Evolutionary conservation across 1,140 invertebrate species (phyloP), one percentile per base, ranked within the genome.

Genomic region (Aradophagus sp.): DNA sequence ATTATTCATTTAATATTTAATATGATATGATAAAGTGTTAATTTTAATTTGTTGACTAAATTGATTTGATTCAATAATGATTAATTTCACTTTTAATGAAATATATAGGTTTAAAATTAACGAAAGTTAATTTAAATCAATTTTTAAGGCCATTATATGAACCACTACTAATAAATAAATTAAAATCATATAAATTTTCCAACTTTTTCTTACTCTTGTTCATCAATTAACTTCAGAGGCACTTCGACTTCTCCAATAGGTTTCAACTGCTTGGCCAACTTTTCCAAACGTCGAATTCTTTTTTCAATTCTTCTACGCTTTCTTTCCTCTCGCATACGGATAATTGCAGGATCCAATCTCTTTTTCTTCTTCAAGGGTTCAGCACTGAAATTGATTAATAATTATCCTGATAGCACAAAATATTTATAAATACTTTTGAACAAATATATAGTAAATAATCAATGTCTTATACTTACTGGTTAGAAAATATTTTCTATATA

Each of bases 301-400:
- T 95, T 96, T 79, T 95, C 94, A 12, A 97, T 67, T 83, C 91
- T 94, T 75, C 87, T 94, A 61, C 89, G 91, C 73, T 86, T 92
- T 39, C 93, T 88, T 10, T 96, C 94, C 80, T 95, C 93, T 77
- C 94, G 87, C 8, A 89, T 88, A 80, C 89, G 92, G 1, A 95
- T 63, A 17, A 97, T 85, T 8, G 87, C 86, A 16, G 95, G 95
- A 87, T 97, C 95, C 2, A 96, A 50, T 77, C 88, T 91, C 77
- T 93, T 96, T 81, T 95, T 97, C 83, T 93, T 97, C 79, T 94
- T 96, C 63, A 97, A 81, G 1, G 95, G 95, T 82, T 96, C 94
- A 20, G 87, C 93, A 76, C 90, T 91, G n/a, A 38, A 71, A 36
- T 32, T 41, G 45, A 17, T 16, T 20, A 44, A 32, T 27, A 34